Percentiles rank a stretch among this genome's conserved stretches.
Evolutionary conservation across 2,888 invertebrate genomes (phyloP).

Genomic region (Eugnorisma glareosa): DNA sequence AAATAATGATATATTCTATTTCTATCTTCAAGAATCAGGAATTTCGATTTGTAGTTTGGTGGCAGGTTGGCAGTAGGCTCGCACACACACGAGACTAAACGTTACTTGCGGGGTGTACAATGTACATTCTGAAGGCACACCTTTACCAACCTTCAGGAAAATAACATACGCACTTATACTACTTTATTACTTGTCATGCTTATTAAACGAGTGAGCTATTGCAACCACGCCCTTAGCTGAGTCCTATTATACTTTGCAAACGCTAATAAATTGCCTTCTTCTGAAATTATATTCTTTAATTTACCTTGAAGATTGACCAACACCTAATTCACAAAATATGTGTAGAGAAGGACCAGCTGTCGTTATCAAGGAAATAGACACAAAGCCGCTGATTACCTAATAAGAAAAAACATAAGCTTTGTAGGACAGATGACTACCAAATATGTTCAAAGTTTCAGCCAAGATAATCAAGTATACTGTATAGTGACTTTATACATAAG

Average conservation of each 20-base stretch:
- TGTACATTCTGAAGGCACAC: too few relatives aligned
- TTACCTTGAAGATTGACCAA: not conserved
- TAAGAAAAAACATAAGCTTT: too few relatives aligned
- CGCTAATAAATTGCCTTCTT: conserved; percentile 3
- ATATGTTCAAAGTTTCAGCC: not conserved
- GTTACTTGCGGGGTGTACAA: not conserved
- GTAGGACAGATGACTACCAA: not conserved
- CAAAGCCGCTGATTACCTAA: too few relatives aligned
- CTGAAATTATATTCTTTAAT: not conserved
- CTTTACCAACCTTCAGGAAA: not conserved
- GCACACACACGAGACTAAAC: not conserved
- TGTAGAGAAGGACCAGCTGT: not conserved
- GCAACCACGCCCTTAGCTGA: not conserved
- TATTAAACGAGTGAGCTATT: not conserved
- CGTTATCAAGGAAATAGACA: too few relatives aligned
- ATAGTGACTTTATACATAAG: not conserved
- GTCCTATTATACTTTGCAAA: not conserved
- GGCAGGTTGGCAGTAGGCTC: not conserved
- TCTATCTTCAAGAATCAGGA: not conserved
- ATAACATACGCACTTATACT: not conserved
- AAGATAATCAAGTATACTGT: not conserved
- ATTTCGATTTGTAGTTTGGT: not conserved
- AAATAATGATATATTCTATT: too few relatives aligned
- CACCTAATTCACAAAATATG: not conserved
- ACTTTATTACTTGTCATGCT: conserved; percentile 2